Evolutionary conservation across 1,140 invertebrate species (phyloP), one percentile per base, ranked within the genome.

Genomic region (Cydia strobilella): DNA sequence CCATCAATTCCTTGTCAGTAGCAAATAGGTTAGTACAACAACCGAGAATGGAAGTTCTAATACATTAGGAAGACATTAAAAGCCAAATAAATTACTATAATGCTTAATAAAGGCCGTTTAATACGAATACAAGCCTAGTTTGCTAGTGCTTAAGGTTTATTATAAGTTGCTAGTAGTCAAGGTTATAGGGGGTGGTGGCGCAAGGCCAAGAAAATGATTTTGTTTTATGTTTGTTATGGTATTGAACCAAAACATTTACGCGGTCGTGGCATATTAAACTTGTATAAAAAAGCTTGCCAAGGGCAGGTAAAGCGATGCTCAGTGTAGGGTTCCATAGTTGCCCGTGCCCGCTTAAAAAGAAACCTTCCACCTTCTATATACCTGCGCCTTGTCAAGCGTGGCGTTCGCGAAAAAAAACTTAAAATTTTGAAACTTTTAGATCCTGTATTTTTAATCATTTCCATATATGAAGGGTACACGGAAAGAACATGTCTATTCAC

Each of bases 81-180:
- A 69, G 65, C 65, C 65, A 69, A 66, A 35, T 69, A 39, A 69
- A 69, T 69, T 69, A 18, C 65, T 69, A 18, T 35, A 35, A 69
- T 39, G 65, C n/a, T 18, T 39, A 39, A 35, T 15, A 66, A 65
- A 65, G n/a, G 31, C n/a, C 27, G 63, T 31, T 15, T 15, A n/a
- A 69, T 5, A 20, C 65, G n/a, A 69, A 39, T 20, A 69, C 18
- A 18, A 20, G 10, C 65, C 18, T 69, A 42, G 13, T 69, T 25
- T 3, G 13, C 27, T 39, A 18, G 27, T 3, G 5, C 12, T 18
- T 18, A 69, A 35, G 23, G 65, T 69, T 39, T 18, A 42, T 18
- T 69, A 35, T 39, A 4, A 15, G n/a, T 69, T n/a, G 27, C 25
- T 0, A 42, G 3, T 9, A 69, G 10, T 18, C 65, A 69, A 69